Evolutionary conservation across 2,113 vertebrate species (phyloP).

Genomic region (Dinomys branickii): DNA sequence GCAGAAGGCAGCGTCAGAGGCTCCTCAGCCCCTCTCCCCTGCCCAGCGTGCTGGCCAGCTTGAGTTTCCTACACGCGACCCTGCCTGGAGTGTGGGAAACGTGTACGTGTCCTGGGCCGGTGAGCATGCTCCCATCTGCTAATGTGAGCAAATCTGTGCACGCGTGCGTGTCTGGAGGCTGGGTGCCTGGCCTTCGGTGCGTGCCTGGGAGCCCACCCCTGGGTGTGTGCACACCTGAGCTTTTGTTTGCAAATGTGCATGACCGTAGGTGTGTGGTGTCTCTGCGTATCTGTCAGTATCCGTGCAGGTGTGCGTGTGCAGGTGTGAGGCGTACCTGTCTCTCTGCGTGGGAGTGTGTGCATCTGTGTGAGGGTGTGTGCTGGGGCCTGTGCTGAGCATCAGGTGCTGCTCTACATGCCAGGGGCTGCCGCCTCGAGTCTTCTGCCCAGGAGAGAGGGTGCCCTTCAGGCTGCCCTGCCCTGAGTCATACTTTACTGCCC

Average conservation of each 20-base stretch:
- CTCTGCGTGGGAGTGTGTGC: too few relatives aligned
- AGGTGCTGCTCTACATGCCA: neutral
- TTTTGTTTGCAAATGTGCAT: neutral
- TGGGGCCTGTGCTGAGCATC: neutral
- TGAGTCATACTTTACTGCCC: neutral
- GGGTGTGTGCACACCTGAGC: neutral
- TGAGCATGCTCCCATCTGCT: neutral
- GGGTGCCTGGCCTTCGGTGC: neutral
- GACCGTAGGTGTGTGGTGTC: neutral
- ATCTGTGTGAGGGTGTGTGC: neutral
- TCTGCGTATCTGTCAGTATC: neutral
- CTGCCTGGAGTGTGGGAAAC: fast-evolving
- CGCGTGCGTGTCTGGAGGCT: neutral
- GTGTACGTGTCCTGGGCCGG: fast-evolving
- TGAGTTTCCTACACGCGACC: fast-evolving
- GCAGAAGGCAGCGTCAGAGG: conserved; percentile 11
- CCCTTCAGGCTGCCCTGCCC: neutral
- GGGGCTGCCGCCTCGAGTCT: neutral
- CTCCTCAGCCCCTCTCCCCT: neutral
- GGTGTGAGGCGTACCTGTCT: neutral
- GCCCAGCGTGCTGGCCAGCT: neutral
- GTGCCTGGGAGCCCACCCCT: neutral
- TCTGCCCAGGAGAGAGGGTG: neutral
- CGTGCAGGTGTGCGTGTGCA: neutral
- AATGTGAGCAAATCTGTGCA: neutral